phyloP scores from a whole-genome alignment of 2,113 vertebrate genomes.

The Oryzias woworae region DNA sequence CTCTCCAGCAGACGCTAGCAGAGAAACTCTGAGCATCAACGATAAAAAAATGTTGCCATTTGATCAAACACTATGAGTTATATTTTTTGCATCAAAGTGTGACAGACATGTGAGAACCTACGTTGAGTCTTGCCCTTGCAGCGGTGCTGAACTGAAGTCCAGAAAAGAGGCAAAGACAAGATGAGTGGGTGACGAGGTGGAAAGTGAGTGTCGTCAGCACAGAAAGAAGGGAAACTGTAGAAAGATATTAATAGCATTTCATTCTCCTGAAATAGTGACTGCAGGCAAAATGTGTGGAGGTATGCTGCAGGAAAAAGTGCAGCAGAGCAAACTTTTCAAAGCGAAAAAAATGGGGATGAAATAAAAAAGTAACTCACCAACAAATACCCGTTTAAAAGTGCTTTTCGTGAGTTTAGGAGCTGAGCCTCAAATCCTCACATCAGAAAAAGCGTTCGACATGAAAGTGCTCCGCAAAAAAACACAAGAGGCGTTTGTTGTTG shows the following conservation, averaged over 20 bases:
- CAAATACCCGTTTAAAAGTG: slow-evolving; percentile 64
- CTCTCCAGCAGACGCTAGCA: slow-evolving; percentile 26
- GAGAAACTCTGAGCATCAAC: slow-evolving; percentile 6
- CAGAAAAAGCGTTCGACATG: slow-evolving; percentile 14
- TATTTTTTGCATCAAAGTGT: slow-evolving; percentile 16
- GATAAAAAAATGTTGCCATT: too few species aligned
- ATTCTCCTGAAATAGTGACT: slow-evolving; percentile 72
- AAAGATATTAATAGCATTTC: slow-evolving; percentile 77
- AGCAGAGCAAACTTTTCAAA: slow-evolving; percentile 60
- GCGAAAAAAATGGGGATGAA: slow-evolving; percentile 1
- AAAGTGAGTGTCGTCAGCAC: slow-evolving; percentile 38
- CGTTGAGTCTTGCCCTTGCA: slow-evolving; percentile 28
- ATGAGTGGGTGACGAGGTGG: slow-evolving; percentile 23
- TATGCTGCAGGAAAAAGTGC: slow-evolving; percentile 47
- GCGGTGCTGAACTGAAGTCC: not conserved
- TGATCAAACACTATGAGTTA: not conserved
- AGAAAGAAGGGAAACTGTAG: slow-evolving; percentile 59
- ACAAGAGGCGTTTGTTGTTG: slow-evolving; percentile 23
- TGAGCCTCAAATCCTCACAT: slow-evolving; percentile 27
- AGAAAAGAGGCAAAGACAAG: slow-evolving; percentile 22
- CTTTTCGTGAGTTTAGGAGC: slow-evolving; percentile 59
- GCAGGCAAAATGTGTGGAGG: slow-evolving; percentile 65
- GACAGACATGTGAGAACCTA: not conserved
- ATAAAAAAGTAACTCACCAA: slow-evolving; percentile 25
- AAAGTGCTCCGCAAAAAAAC: slow-evolving; percentile 11